Evolutionary conservation across 64 coral and sea anemone genomes (phyloP), one percentile per base, ranked within the genome.

Genomic region (Montipora sp.): DNA sequence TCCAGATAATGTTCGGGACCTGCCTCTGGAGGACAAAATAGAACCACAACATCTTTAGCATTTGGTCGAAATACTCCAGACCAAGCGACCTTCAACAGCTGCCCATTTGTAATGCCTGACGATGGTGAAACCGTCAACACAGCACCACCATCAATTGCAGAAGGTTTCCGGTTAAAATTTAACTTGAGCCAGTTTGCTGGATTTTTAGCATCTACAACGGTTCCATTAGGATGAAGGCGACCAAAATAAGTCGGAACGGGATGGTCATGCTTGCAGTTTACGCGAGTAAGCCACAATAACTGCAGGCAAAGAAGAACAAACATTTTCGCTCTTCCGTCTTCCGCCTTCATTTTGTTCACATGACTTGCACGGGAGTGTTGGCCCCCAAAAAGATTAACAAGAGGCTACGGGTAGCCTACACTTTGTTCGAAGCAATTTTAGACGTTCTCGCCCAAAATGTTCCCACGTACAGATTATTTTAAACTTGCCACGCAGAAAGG

Each of bases 211-310:
- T 96, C 95, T 23, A 96, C 95, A 55, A 91, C 59, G 61, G 88
- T 96, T 10, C 95, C 92, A 87, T 96, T 94, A 16, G 92, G 48
- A 77, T 96, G 95, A n/a, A 88, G 53, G 75, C 92, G 81, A 49
- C 75, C 84, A 44, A 96, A 96, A 58, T 96, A 96, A 11, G 95
- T 96, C 9, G 92, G 88, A 19, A 96, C 78, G 3, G 83, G 80
- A 77, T 94, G 92, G 18, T 94, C 80, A 5, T 87, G 92, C 63
- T 94, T 94, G 65, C 82, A 84, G 19, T 84, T 49, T 69, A 71
- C 10, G 82, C 63, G 16, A 84, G 18, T 18, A 70, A 84, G 13
- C 81, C 81, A 84, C 44, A 84, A 70, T 21, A 84, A 48, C 1
- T 68, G 65, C 8, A 84, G 43, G 1, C 44, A 71, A 1, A 22